A percentile compares a stretch with the other conserved stretches of the same genome.
Evolutionary conservation across 2,113 vertebrate genomes (phyloP).

Genomic region (Circaetus gallicus): DNA sequence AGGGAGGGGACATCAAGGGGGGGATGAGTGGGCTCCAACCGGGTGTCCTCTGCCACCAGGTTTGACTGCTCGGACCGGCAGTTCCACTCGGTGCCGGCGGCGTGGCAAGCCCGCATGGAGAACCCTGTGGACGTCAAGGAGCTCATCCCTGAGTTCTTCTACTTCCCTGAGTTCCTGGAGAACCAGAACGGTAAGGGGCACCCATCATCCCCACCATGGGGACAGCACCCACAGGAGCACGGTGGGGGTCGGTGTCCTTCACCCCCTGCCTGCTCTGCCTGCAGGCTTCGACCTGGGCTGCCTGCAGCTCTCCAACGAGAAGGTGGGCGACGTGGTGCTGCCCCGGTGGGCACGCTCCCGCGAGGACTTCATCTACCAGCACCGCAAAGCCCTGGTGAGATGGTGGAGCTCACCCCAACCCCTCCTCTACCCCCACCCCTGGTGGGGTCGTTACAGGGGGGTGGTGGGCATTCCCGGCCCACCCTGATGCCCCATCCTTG

Average conservation of each 20-base stretch:
- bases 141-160: slow-evolving; percentile 98
- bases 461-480: accelerated
- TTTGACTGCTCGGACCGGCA: slow-evolving; percentile 97
- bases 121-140: slow-evolving; percentile 96
- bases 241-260: accelerated
- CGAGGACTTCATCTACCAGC: slow-evolving; percentile 94
- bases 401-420: neutral
- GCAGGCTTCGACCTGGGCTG: slow-evolving; percentile 90
- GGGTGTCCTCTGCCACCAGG: slow-evolving; percentile 58
- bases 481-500: neutral
- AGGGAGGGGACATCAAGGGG: accelerated
- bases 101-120: slow-evolving; percentile 97
- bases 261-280: neutral
- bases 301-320: slow-evolving; percentile 90
- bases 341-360: slow-evolving; percentile 88
- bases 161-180: slow-evolving; percentile 92
- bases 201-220: neutral
- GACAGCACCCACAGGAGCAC: accelerated
- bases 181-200: slow-evolving; percentile 86
- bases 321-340: slow-evolving; percentile 85
- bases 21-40: neutral
- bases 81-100: slow-evolving; percentile 93
- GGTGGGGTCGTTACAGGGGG: accelerated
- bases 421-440: neutral
- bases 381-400: slow-evolving; percentile 89